Evolutionary conservation across 2,113 vertebrate genomes (phyloP).

Genomic region (Phaethon lepturus): DNA sequence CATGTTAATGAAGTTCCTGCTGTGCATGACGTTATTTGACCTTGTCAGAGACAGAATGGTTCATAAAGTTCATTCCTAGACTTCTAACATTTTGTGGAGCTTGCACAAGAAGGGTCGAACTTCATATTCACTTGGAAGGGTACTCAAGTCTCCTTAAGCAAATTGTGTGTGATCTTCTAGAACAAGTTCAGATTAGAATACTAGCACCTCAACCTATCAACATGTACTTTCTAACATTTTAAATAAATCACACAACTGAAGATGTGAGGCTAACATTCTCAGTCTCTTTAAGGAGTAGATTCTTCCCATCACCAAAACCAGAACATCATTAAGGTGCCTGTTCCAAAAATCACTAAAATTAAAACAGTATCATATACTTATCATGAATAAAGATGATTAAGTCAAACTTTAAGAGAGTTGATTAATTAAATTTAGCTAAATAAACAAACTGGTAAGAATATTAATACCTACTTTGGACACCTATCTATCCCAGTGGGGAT

Average conservation of each 20-base stretch:
- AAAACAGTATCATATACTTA: not conserved
- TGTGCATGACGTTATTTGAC: not conserved
- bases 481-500: not conserved
- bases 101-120: not conserved
- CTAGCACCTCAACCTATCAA: not conserved
- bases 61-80: not conserved
- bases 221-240: fast-evolving
- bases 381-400: not conserved
- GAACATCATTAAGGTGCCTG: not conserved
- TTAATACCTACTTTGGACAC: not conserved
- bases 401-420: not conserved
- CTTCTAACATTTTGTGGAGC: not conserved
- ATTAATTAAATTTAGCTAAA: not conserved
- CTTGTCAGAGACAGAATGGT: not conserved
- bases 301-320: not conserved
- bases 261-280: not conserved
- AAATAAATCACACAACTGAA: not conserved
- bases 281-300: not conserved
- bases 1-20: not conserved
- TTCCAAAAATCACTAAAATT: not conserved
- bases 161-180: not conserved
- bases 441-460: not conserved
- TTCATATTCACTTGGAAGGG: not conserved
- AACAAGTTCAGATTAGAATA: not conserved
- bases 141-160: not conserved